Percentiles rank a stretch among this genome's conserved stretches.
phyloP scores from a whole-genome alignment of 2,797 vertebrate genomes.

The Aphelocoma californica region DNA sequence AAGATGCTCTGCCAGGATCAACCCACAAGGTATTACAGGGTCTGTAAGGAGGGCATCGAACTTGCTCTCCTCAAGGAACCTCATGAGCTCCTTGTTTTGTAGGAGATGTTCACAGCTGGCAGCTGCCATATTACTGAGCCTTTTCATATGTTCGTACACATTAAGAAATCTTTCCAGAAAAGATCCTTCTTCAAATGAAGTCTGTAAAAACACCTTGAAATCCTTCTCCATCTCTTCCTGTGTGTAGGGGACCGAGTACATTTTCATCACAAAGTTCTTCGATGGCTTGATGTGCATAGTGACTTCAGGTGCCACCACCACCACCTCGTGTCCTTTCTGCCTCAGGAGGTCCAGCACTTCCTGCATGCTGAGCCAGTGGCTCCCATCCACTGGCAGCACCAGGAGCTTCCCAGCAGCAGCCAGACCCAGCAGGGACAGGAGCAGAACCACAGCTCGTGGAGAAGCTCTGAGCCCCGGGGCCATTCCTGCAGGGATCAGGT shows the following conservation, averaged over 20 bases:
- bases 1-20: constrained; percentile 75
- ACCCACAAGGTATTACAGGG: background rate
- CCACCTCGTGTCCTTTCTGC: constrained; percentile 77
- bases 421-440: background rate
- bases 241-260: too few species aligned
- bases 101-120: constrained; percentile 51
- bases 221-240: too few species aligned
- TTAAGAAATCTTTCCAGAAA: background rate
- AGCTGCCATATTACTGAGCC: too few species aligned
- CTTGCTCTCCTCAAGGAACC: constrained; percentile 24
- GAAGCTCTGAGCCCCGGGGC: background rate
- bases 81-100: constrained; percentile 69
- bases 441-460: background rate
- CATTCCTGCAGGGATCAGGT: too few species aligned
- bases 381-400: constrained; percentile 81
- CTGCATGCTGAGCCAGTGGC: constrained; percentile 81
- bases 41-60: constrained; percentile 41
- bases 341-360: constrained; percentile 69
- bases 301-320: constrained; percentile 77
- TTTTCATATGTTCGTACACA: background rate
- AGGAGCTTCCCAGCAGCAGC: constrained; percentile 72
- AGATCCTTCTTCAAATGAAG: background rate
- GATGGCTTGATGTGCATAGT: constrained; percentile 47
- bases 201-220: too few species aligned
- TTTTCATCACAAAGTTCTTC: too few species aligned